Evolutionary conservation across 2,888 invertebrate genomes (phyloP), one percentile per base, ranked within the genome.

Genomic region (Troides helena): DNA sequence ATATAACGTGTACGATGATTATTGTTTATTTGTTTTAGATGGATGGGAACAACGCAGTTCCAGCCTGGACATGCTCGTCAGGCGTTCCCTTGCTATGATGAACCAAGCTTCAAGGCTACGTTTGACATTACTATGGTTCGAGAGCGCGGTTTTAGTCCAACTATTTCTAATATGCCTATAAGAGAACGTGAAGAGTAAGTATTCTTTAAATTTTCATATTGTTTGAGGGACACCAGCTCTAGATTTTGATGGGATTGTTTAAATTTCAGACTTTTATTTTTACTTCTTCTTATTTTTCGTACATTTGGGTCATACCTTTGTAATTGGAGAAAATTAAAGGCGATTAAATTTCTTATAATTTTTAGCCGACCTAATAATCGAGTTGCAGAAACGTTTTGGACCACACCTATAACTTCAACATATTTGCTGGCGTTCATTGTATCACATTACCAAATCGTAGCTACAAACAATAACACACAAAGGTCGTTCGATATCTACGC

Each of bases 71-170:
- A 96, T 78, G 97, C 97, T 0, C 94, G 97, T 58, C 93, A 95
- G 78, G 97, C 96, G 0, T 98, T 98, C 81, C 98, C 98, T 8
- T 97, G 97, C 83, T 97, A 97, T 79, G 98, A 98, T 79, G 97
- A 98, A 75, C 98, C 98, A 2, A 93, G 94, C 21, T 96, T 96
- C 80, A 97, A 97, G 82, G 96, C 97, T 0, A 94, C 89, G 7
- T 98, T 97, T 74, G 93, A 93, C 10, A 93, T 98, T 36, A 95
- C 94, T 67, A 94, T 98, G 65, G 92, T 93, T 7, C 93, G 95
- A 75, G 93, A 94, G 23, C 69, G 74, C 0, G 85, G 85, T 68
- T 94, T 93, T 81, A 92, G 88, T 14, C 83, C 86, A 0, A 89
- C 94, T 0, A 82, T 95, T 65, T 95, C 96, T 10, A 96, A 96